Conservation (phyloP, 2,888 invertebrate species). For the Lysandra bellargus region DNA sequence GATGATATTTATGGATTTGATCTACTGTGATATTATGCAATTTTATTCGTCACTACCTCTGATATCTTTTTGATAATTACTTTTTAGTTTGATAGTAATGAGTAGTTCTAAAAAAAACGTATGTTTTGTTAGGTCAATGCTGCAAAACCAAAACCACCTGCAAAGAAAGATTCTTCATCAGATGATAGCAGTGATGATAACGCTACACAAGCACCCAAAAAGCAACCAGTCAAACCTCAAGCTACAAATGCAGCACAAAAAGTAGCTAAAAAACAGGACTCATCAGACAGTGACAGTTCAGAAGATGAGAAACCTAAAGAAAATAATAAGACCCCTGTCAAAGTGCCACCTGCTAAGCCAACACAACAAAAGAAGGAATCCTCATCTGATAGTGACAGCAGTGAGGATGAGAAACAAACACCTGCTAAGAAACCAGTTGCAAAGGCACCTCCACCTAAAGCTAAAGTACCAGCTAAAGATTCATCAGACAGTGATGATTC, state of each 20-base stretch:
- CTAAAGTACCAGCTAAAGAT: conserved; percentile 43
- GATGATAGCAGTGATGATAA: conserved; percentile 61
- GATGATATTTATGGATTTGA: conserved; percentile 56
- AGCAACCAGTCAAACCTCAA: conserved; percentile 51
- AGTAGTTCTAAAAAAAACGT: conserved; percentile 14
- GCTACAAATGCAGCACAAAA: conserved; percentile 42
- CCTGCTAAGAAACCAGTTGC: conserved; percentile 37
- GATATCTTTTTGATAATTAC: conserved; percentile 39
- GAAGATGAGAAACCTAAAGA: conserved; percentile 51
- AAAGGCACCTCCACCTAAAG: conserved; percentile 32
- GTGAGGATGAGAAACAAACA: conserved; percentile 55
- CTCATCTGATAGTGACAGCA: conserved; percentile 56
- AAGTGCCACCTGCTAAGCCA: conserved; percentile 45
- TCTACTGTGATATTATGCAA: conserved; percentile 49
- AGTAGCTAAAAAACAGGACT: conserved; percentile 52
- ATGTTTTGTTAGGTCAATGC: conserved; percentile 41
- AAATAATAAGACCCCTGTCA: conserved; percentile 29
- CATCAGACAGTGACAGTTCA: conserved; percentile 63
- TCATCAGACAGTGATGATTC: conserved; percentile 55
- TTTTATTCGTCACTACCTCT: conserved; percentile 74
- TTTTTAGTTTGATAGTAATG: background rate
- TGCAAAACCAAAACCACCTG: conserved; percentile 49
- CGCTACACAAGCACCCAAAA: conserved; percentile 50
- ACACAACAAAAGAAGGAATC: conserved; percentile 46
- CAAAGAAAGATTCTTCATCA: conserved; percentile 61